A percentile compares a stretch with the other conserved stretches of the same genome.
phyloP scores from a whole-genome alignment of 2,797 vertebrate genomes.

The Chrosomus eos region DNA sequence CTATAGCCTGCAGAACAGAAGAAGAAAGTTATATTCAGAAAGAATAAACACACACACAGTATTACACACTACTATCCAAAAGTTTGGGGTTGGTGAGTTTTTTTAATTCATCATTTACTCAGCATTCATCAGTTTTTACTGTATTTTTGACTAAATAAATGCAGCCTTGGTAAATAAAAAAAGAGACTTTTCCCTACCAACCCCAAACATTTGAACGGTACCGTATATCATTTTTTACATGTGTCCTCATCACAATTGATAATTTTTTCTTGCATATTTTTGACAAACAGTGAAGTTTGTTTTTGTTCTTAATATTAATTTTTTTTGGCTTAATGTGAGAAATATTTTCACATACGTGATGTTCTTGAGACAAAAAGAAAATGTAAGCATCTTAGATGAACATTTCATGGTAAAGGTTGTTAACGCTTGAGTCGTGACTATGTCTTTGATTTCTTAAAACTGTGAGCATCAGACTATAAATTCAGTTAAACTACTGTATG shows the following conservation, averaged over 20 bases:
- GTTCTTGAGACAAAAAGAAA: background rate
- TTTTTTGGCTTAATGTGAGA: background rate
- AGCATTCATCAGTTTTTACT: background rate
- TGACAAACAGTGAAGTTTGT: background rate
- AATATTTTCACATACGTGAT: background rate
- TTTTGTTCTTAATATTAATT: background rate
- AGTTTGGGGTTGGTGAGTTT: background rate
- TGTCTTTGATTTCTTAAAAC: conserved; percentile 1
- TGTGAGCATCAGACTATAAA: background rate
- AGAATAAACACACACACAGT: background rate
- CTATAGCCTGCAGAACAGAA: conserved; percentile 85
- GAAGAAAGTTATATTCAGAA: background rate
- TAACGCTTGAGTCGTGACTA: background rate
- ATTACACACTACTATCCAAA: background rate
- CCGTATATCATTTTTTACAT: too few species aligned
- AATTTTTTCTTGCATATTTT: background rate
- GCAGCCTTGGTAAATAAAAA: too few species aligned
- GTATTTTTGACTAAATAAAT: background rate
- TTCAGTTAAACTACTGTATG: background rate
- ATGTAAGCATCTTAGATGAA: background rate
- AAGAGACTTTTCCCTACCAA: too few species aligned
- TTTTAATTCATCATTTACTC: background rate
- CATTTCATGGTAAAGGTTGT: background rate
- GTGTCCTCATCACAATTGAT: too few species aligned
- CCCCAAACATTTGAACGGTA: too few species aligned